These are phyloP conservation scores for Melanogrammus aeglefinus DNA, from an alignment of 2,797 vertebrate species.

Conservation along the genomic window DNA sequence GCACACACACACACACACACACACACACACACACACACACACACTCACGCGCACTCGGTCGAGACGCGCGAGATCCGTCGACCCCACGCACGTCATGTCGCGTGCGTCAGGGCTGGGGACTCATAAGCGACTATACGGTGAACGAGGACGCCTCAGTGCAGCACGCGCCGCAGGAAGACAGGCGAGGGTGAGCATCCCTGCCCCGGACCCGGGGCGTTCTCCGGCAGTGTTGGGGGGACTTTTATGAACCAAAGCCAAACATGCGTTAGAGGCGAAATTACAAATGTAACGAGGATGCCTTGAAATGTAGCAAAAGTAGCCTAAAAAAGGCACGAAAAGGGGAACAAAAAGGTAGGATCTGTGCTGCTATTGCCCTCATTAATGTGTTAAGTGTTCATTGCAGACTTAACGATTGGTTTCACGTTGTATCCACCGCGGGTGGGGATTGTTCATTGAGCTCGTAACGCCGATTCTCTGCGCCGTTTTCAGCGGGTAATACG, in stretches of 20 bases:
- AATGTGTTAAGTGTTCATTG: neutral
- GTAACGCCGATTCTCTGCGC: neutral
- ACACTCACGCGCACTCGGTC: no score
- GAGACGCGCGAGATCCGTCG: no score
- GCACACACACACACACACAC: no score
- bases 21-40: no score
- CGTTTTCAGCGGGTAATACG: neutral
- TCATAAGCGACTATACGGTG: no score
- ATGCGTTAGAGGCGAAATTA: conserved; percentile 35
- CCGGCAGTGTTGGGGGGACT: conserved; percentile 34
- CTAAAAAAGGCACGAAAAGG: conserved; percentile 22
- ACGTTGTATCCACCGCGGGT: no score
- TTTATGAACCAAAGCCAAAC: conserved; percentile 8
- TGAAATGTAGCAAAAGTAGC: conserved; percentile 20
- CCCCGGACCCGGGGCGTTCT: neutral
- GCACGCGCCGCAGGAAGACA: no score
- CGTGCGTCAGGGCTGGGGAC: no score
- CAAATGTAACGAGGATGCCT: conserved; percentile 35
- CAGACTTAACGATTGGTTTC: no score
- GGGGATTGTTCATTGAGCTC: neutral
- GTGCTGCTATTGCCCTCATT: neutral
- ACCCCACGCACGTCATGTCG: no score
- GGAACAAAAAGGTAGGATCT: conserved; percentile 52
- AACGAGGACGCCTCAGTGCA: no score
- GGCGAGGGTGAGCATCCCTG: no score